Conservation (phyloP, 2,888 invertebrate species). For the Nomada lathburiana region DNA sequence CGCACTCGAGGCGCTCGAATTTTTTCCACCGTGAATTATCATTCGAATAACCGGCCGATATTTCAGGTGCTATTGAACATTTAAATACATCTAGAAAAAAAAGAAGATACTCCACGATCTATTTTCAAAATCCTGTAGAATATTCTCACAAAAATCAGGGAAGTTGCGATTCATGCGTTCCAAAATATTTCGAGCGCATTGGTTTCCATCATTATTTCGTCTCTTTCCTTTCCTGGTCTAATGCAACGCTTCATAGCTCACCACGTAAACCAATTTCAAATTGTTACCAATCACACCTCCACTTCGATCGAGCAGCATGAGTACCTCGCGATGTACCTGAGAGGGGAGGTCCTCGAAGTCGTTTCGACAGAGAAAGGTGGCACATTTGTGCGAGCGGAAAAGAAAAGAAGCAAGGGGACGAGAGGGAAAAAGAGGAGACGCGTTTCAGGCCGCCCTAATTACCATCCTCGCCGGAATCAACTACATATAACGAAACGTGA, state of each 20-base stretch:
- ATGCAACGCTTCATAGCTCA: too few species aligned
- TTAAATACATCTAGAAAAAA: neutral
- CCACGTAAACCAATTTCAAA: too few species aligned
- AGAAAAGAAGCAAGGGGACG: slow-evolving; percentile 5
- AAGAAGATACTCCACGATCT: neutral
- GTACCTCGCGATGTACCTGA: slow-evolving; percentile 47
- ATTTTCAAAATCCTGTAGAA: neutral
- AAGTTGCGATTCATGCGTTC: too few species aligned
- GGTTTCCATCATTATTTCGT: too few species aligned
- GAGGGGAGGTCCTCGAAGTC: slow-evolving; percentile 50
- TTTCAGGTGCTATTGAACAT: neutral
- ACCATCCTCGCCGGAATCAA: slow-evolving; percentile 42
- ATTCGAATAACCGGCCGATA: neutral
- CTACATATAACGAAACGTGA: slow-evolving; percentile 47
- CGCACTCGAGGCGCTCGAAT: neutral
- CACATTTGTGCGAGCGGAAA: slow-evolving; percentile 4
- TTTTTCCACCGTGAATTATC: neutral
- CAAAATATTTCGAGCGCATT: too few species aligned
- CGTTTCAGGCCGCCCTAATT: slow-evolving; percentile 52
- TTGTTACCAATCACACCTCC: slow-evolving; percentile 10
- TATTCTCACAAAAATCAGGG: too few species aligned
- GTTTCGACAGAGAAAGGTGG: slow-evolving; percentile 51
- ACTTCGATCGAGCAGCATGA: slow-evolving; percentile 41
- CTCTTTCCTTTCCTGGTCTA: too few species aligned
- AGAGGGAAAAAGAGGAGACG: slow-evolving; percentile 16